These are phyloP conservation scores for Palythoa heliodiscus DNA, from an alignment of 92 coral and sea anemone genomes.

Conservation along the genomic window DNA sequence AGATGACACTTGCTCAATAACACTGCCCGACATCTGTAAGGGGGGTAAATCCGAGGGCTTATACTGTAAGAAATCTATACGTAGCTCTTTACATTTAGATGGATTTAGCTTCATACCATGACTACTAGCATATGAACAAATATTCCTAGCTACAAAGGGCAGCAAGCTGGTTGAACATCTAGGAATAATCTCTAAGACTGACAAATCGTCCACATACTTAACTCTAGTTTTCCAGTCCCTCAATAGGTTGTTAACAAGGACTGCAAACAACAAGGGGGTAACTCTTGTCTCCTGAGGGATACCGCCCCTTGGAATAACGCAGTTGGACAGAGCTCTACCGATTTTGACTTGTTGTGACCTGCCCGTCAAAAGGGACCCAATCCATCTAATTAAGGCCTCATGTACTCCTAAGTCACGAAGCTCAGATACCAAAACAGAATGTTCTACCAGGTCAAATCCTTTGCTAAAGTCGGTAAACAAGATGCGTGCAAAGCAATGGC, in stretches of 20 bases:
- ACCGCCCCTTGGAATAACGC: too few relatives aligned
- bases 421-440: too few relatives aligned
- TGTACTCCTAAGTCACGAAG: too few relatives aligned
- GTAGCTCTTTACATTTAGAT: constrained; percentile 15
- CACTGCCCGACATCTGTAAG: neutral
- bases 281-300: constrained; percentile 14
- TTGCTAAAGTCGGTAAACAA: too few relatives aligned
- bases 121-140: constrained; percentile 1
- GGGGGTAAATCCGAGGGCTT: constrained; percentile 12
- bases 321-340: too few relatives aligned
- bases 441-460: too few relatives aligned
- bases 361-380: too few relatives aligned
- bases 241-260: constrained; percentile 34
- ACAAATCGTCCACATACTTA: constrained; percentile 36
- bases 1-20: neutral
- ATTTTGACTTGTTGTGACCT: too few relatives aligned
- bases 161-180: constrained; percentile 22
- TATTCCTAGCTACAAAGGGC: neutral
- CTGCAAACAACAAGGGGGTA: constrained; percentile 32
- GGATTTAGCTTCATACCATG: constrained; percentile 37
- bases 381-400: too few relatives aligned
- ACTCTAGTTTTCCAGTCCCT: constrained; percentile 24
- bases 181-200: constrained; percentile 17
- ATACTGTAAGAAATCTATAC: neutral
- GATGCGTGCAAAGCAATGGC: too few relatives aligned